Conservation (phyloP, 2,888 invertebrate genomes). For the Hipparchia sbordonii region DNA sequence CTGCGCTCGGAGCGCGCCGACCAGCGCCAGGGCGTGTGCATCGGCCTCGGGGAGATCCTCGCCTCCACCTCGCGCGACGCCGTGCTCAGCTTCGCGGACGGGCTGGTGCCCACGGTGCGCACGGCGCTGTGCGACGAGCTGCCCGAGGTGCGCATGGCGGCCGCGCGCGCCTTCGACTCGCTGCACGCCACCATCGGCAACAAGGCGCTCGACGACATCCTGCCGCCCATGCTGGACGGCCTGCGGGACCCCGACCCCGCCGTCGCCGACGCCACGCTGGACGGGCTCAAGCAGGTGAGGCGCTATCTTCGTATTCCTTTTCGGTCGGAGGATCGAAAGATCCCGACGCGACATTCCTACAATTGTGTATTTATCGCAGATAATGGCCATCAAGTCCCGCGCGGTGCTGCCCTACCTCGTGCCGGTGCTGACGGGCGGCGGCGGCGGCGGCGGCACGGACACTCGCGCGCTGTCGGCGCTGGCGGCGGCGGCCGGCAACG, state of each 20-base stretch:
- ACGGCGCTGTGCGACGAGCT: conserved; percentile 96
- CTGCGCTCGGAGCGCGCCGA: conserved; percentile 95
- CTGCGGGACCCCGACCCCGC: conserved; percentile 89
- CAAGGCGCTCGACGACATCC: conserved; percentile 97
- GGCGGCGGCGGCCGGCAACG: conserved; percentile 97
- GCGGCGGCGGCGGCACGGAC: conserved; percentile 83
- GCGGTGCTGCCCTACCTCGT: conserved; percentile 98
- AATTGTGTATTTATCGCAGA: conserved; percentile 55
- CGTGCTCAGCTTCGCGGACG: conserved; percentile 87
- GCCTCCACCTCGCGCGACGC: conserved; percentile 97
- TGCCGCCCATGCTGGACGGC: conserved; percentile 93
- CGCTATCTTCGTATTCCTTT: no score
- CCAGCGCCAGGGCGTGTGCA: conserved; percentile 99
- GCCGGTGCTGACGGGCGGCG: conserved; percentile 90
- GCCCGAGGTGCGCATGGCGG: conserved; percentile 95
- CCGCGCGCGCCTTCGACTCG: conserved; percentile 98
- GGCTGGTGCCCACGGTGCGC: conserved; percentile 92
- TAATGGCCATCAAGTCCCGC: conserved; percentile 97
- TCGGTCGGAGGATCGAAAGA: no score
- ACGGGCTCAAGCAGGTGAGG: conserved; percentile 93
- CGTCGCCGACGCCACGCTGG: conserved; percentile 94
- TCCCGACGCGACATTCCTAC: background rate
- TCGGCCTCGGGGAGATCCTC: conserved; percentile 99
- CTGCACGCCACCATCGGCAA: conserved; percentile 97
- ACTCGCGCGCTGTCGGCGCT: conserved; percentile 96